phyloP scores from a whole-genome alignment of 2,797 vertebrate genomes.

The Arnoldichthys spilopterus region DNA sequence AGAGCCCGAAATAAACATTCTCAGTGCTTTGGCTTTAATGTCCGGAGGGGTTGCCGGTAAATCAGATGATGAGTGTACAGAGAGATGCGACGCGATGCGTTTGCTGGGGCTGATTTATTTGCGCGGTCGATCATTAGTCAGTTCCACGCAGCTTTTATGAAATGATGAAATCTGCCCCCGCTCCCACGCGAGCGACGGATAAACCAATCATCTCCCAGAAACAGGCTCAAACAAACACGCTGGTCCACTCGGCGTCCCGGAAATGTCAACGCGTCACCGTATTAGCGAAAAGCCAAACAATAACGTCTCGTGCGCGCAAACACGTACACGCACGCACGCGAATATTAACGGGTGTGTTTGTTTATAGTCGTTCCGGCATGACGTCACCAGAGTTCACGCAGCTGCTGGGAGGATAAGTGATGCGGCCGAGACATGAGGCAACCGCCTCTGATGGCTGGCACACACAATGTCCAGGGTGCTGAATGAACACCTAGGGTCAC shows the following conservation, averaged over 20 bases:
- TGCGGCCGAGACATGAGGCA: neutral
- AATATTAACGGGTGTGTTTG: neutral
- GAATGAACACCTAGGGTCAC: neutral
- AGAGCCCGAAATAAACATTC: neutral
- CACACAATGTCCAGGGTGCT: no score
- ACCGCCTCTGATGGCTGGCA: no score
- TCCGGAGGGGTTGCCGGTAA: neutral
- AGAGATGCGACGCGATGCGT: conserved; percentile 7
- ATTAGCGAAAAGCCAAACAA: conserved; percentile 30
- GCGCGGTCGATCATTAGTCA: conserved; percentile 25
- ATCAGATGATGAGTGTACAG: neutral
- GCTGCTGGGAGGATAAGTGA: neutral
- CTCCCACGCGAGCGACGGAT: conserved; percentile 25
- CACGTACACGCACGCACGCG: neutral
- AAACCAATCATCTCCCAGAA: conserved; percentile 27
- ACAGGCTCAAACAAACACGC: conserved; percentile 16
- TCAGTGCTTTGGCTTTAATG: neutral
- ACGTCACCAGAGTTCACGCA: no score
- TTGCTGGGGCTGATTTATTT: neutral
- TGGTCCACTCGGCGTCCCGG: conserved; percentile 33
- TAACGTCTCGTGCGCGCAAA: neutral
- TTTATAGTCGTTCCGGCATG: neutral
- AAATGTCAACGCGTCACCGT: conserved; percentile 22
- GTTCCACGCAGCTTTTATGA: neutral
- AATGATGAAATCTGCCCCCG: neutral